Percentiles rank a stretch among this genome's conserved stretches.
phyloP scores from a whole-genome alignment of 2,797 vertebrate species.

The Gouania willdenowi region DNA sequence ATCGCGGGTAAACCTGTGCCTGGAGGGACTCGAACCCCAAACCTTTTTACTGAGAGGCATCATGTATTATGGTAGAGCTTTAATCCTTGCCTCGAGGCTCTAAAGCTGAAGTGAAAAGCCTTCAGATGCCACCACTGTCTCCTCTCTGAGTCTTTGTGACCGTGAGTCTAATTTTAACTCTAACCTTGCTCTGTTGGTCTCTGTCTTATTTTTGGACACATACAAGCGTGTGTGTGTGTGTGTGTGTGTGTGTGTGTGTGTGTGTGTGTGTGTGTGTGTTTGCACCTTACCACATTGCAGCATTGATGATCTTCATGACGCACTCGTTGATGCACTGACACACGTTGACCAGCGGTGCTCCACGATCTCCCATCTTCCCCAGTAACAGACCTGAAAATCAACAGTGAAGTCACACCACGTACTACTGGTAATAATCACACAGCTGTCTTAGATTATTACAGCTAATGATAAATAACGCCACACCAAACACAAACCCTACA shows the following conservation, averaged over 20 bases:
- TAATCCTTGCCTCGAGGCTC: no score
- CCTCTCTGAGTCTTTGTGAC: not conserved
- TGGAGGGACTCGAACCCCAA: no score
- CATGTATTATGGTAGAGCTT: no score
- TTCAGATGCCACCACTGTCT: not conserved
- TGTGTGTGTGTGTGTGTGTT: no score
- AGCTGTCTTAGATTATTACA: no score
- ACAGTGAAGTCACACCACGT: not conserved
- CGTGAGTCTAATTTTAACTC: constrained; percentile 39
- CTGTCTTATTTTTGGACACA: constrained; percentile 3
- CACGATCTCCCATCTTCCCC: constrained; percentile 86
- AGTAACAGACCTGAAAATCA: constrained; percentile 78
- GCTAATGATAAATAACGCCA: no score
- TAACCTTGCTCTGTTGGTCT: constrained; percentile 34
- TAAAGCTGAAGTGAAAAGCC: constrained; percentile 2
- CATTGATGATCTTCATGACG: constrained; percentile 89
- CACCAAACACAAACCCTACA: no score
- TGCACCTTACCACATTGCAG: constrained; percentile 80
- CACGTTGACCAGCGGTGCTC: constrained; percentile 81
- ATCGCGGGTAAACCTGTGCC: no score
- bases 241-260: not conserved
- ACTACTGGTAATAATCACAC: no score
- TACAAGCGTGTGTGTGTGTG: not conserved
- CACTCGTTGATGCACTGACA: constrained; percentile 89
- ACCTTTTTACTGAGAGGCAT: no score